A percentile compares a stretch with the other conserved stretches of the same genome.
phyloP scores from a whole-genome alignment of 1,140 invertebrate species.

The Drosophila auraria region DNA sequence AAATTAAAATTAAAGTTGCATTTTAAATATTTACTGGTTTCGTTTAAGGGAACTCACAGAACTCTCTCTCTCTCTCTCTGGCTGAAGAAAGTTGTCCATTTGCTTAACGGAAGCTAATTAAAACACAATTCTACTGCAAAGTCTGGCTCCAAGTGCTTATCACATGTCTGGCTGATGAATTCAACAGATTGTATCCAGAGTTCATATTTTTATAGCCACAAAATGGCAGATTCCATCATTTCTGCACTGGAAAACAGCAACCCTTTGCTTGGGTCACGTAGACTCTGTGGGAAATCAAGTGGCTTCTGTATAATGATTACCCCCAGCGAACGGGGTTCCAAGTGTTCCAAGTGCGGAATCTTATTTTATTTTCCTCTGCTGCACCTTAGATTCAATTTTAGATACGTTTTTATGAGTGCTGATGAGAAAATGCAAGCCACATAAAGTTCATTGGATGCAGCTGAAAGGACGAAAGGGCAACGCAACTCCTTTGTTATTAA shows the following conservation, averaged over 20 bases:
- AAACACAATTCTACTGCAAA: no score
- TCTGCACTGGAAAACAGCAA: neutral
- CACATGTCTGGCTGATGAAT: neutral
- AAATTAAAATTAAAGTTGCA: neutral
- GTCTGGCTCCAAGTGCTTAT: neutral
- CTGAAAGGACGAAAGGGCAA: constrained; percentile 31
- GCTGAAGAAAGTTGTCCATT: no score
- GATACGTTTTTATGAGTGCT: constrained; percentile 68
- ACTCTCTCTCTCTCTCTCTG: no score
- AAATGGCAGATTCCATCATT: constrained; percentile 15
- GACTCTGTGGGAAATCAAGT: constrained; percentile 14
- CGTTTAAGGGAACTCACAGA: neutral
- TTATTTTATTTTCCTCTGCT: constrained; percentile 44
- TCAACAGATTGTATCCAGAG: neutral
- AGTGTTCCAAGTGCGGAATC: constrained; percentile 62
- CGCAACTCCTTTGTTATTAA: constrained; percentile 60
- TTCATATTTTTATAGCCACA: neutral
- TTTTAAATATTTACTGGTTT: neutral
- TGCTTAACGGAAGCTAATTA: no score
- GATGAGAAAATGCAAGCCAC: constrained; percentile 72
- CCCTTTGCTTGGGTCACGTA: constrained; percentile 4
- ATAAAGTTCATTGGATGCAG: constrained; percentile 56
- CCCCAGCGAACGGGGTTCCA: constrained; percentile 43
- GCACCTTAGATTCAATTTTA: constrained; percentile 77
- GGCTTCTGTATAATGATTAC: constrained; percentile 30